Percentiles rank a stretch among this genome's conserved stretches.
Conservation (phyloP, 1,140 invertebrate species). For the Eumaeus atala region DNA sequence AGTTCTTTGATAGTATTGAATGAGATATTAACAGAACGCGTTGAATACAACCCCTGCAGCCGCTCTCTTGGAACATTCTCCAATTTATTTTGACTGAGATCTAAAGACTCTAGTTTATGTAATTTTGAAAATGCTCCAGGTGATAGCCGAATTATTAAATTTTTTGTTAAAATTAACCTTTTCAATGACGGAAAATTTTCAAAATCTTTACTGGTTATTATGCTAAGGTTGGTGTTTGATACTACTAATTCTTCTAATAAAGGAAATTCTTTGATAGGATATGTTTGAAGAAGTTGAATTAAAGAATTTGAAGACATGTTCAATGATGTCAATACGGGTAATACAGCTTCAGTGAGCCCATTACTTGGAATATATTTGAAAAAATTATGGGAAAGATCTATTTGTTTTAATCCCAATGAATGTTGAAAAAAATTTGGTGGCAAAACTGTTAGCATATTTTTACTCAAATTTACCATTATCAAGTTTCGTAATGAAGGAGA, state of each 20-base stretch:
- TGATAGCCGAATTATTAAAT: conserved; percentile 86
- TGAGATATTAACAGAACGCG: conserved; percentile 86
- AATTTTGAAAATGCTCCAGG: conserved; percentile 88
- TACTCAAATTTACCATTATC: conserved; percentile 82
- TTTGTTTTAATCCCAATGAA: conserved; percentile 79
- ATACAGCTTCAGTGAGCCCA: conserved; percentile 82
- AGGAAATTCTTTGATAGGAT: conserved; percentile 79
- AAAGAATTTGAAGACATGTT: conserved; percentile 90
- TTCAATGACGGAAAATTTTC: conserved; percentile 87
- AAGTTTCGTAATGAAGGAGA: conserved; percentile 83
- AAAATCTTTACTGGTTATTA: conserved; percentile 91
- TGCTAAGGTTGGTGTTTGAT: conserved; percentile 86
- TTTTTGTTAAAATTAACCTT: conserved; percentile 83
- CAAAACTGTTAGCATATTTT: conserved; percentile 83
- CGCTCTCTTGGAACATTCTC: conserved; percentile 90
- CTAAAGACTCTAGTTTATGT: conserved; percentile 83
- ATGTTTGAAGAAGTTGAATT: conserved; percentile 75
- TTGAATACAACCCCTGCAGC: conserved; percentile 83
- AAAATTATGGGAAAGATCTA: conserved; percentile 87
- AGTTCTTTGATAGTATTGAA: conserved; percentile 87
- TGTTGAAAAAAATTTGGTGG: conserved; percentile 87
- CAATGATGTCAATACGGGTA: conserved; percentile 82
- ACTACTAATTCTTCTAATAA: conserved; percentile 87
- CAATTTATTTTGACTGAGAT: conserved; percentile 88
- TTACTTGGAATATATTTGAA: conserved; percentile 88